Conservation (phyloP, 2,888 invertebrate species). For the Platycheirus rosarum region DNA sequence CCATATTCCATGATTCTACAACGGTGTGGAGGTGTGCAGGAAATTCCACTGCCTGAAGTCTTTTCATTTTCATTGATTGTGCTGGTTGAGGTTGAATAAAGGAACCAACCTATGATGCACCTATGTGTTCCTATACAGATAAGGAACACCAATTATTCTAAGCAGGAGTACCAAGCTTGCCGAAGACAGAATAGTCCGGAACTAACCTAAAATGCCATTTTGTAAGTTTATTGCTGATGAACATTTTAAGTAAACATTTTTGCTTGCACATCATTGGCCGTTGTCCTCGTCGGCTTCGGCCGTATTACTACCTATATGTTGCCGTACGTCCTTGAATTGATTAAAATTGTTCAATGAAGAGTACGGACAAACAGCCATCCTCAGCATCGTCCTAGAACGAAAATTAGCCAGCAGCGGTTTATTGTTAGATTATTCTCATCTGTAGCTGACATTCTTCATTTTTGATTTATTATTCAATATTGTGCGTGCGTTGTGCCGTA, state of each 20-base stretch:
- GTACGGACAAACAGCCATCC: slow-evolving; percentile 13
- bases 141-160: neutral
- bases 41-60: neutral
- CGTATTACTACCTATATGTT: slow-evolving; percentile 34
- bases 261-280: slow-evolving; percentile 11
- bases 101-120: too few species aligned
- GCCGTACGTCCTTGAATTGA: slow-evolving; percentile 67
- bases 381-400: slow-evolving; percentile 40
- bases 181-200: slow-evolving; percentile 1
- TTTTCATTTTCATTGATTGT: neutral
- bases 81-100: too few species aligned
- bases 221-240: slow-evolving; percentile 25
- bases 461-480: slow-evolving; percentile 74
- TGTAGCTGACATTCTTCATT: slow-evolving; percentile 74
- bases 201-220: slow-evolving; percentile 14
- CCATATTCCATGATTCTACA: neutral
- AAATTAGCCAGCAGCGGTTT: slow-evolving; percentile 73
- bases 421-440: slow-evolving; percentile 69
- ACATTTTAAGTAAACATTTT: slow-evolving; percentile 61
- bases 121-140: too few species aligned
- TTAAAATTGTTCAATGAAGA: slow-evolving; percentile 66
- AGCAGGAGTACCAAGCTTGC: neutral
- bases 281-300: slow-evolving; percentile 15
- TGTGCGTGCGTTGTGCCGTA: slow-evolving; percentile 41
- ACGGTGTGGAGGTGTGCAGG: too few species aligned